Conservation (phyloP, 1,140 invertebrate species). For the Lanistes nyassanus region DNA sequence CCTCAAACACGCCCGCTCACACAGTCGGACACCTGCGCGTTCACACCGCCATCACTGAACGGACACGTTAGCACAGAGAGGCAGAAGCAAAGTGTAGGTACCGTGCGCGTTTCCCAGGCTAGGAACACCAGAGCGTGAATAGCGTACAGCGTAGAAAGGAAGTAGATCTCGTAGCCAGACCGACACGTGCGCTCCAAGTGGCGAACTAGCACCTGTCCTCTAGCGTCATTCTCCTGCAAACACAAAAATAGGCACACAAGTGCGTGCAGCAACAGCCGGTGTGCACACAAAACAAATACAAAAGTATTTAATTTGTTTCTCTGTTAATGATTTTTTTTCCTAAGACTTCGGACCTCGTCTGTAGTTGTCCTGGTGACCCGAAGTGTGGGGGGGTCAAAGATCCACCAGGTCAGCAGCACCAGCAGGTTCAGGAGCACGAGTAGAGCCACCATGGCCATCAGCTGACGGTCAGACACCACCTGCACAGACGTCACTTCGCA, state of each 20-base stretch:
- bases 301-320: no score
- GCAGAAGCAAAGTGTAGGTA: no score
- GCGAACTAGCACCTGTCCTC: slow-evolving; percentile 16
- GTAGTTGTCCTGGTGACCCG: background rate
- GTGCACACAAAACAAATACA: no score
- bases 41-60: no score
- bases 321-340: no score
- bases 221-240: slow-evolving; percentile 19
- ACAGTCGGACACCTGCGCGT: no score
- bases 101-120: slow-evolving; percentile 47
- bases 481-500: slow-evolving; percentile 67
- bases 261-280: no score
- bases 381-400: slow-evolving; percentile 75
- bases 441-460: slow-evolving; percentile 95
- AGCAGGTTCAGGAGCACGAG: slow-evolving; percentile 88
- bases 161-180: slow-evolving; percentile 31
- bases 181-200: slow-evolving; percentile 13
- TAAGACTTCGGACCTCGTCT: background rate
- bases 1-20: no score
- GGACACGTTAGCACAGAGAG: background rate
- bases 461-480: slow-evolving; percentile 97
- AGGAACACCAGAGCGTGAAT: slow-evolving; percentile 44
- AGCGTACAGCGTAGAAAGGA: slow-evolving; percentile 31
- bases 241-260: no score
- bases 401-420: slow-evolving; percentile 91